These are phyloP conservation scores for Andricus grossulariae DNA, from an alignment of 1,140 invertebrate genomes.

Conservation along the genomic window DNA sequence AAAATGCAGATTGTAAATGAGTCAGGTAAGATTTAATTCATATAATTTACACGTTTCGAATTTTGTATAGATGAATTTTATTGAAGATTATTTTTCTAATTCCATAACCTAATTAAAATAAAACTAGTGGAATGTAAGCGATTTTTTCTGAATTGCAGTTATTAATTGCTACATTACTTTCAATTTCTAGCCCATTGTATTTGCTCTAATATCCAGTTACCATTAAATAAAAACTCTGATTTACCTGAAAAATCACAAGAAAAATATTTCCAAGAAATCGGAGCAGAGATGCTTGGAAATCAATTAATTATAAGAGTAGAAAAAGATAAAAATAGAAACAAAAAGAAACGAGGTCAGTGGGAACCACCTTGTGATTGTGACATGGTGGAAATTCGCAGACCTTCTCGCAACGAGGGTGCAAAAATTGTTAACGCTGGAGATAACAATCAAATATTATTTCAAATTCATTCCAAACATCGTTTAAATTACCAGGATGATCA, in stretches of 20 bases:
- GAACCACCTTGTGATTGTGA: slow-evolving; percentile 68
- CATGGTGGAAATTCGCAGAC: slow-evolving; percentile 64
- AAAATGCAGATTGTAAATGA: neutral
- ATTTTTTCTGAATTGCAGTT: neutral
- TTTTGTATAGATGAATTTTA: no score
- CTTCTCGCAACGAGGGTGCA: slow-evolving; percentile 57
- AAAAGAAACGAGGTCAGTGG: slow-evolving; percentile 52
- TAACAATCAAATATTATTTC: slow-evolving; percentile 68
- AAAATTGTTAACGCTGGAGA: slow-evolving; percentile 64
- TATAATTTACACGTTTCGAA: no score
- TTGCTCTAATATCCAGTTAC: neutral
- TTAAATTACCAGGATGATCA: slow-evolving; percentile 45
- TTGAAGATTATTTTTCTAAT: no score
- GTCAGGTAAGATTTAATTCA: neutral
- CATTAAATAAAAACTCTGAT: neutral
- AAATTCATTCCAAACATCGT: slow-evolving; percentile 54
- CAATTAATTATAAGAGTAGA: slow-evolving; percentile 69
- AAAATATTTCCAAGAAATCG: slow-evolving; percentile 68
- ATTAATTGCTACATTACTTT: neutral
- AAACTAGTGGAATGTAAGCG: no score
- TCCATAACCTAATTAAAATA: no score
- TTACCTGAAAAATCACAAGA: neutral
- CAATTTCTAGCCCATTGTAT: neutral
- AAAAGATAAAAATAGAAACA: slow-evolving; percentile 59
- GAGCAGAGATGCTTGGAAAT: slow-evolving; percentile 64